Base-by-base conservation (phyloP, 2,888 invertebrate species). In the Zygogramma bicolorata region DNA sequence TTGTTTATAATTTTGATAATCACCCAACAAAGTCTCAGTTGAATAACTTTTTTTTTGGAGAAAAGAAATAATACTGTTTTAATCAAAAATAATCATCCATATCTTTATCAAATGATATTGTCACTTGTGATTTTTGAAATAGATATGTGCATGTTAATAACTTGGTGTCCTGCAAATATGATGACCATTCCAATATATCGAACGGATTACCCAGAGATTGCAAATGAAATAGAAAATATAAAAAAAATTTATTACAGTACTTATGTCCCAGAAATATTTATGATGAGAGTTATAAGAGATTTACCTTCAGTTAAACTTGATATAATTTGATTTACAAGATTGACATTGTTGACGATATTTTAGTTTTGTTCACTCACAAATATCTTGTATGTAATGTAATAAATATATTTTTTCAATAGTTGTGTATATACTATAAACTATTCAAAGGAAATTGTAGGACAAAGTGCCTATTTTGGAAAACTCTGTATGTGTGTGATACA, bases 81-180 rank as follows among this genome's bases (percentile, higher is more conserved):
- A 5, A 63, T 63, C 8, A 46, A 46, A 15, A n/a, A 63, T 15
- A 27, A 5, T 22, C 63, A 40, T 22, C 63, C 40, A 1, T 63
- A 63, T 63, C 6, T 42, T 5, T 63, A 40, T 15, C 46, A 22
- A 27, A 53, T 53, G 10, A 13, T 53, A 8, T 31, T 49, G 5
- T 65, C 53, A n/a, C 4, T 25, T 7, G n/a, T 46, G 2, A 25
- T 65, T 29, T 65, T 65, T 25, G 49, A 65, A n/a, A 25, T 49
- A 8, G 49, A 65, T 20, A 13, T 62, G 15, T 65, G 65, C 49
- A 15, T 25, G n/a, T 65, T 65, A 25, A 15, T 65, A 31, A 34
- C 53, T 49, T 53, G 65, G 65, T 18, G 10, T 65, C 53, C 53
- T n/a, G 18, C 15, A n/a, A 46, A 18, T 4, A 31, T 59, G 18